A percentile compares a stretch with the other conserved stretches of the same genome.
phyloP scores from a whole-genome alignment of 2,888 invertebrate genomes.

The Trisateles emortualis region DNA sequence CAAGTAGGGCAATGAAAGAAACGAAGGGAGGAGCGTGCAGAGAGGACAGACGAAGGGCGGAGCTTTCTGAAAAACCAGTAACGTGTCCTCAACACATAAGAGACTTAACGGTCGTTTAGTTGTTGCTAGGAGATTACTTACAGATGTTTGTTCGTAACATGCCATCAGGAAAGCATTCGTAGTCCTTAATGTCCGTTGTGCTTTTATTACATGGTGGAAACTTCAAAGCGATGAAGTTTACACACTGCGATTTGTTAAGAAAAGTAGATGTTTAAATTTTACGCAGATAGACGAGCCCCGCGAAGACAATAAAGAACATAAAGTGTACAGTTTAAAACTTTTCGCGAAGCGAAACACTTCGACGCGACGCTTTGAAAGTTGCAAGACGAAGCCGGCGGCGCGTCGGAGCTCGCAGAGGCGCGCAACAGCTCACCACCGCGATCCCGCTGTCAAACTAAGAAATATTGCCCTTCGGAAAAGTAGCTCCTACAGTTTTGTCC shows the following conservation, averaged over 20 bases:
- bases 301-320: constrained; percentile 82
- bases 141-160: constrained; percentile 70
- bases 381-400: constrained; percentile 70
- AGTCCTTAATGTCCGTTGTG: constrained; percentile 45
- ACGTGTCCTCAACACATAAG: constrained; percentile 73
- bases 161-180: constrained; percentile 51
- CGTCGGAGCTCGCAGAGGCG: constrained; percentile 26
- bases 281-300: constrained; percentile 68
- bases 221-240: constrained; percentile 62
- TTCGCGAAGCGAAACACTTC: constrained; percentile 70
- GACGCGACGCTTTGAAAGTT: constrained; percentile 75
- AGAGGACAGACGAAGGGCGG: constrained; percentile 77
- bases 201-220: constrained; percentile 54
- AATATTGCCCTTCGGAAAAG: constrained; percentile 70
- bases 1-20: constrained; percentile 75
- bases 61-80: constrained; percentile 78
- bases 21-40: constrained; percentile 80
- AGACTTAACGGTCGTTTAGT: constrained; percentile 71
- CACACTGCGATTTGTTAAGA: constrained; percentile 62
- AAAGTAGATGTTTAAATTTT: constrained; percentile 73
- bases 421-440: constrained; percentile 58
- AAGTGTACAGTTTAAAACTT: constrained; percentile 83
- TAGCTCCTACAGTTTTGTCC: constrained; percentile 56
- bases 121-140: constrained; percentile 74
- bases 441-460: constrained; percentile 80